phyloP scores from a whole-genome alignment of 23 tunicate species.

The Styela plicata region DNA sequence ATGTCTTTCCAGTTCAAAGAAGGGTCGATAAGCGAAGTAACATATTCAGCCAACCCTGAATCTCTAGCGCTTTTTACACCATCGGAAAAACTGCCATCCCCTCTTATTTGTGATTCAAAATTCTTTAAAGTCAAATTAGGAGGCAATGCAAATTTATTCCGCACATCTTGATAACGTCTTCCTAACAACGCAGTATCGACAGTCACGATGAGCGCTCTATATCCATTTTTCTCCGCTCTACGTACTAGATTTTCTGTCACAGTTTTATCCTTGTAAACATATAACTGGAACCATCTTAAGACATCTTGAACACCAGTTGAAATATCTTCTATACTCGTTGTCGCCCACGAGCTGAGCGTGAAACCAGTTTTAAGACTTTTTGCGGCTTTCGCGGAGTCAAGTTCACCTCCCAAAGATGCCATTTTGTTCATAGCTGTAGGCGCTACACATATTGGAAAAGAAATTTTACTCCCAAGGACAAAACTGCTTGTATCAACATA shows the following conservation, averaged over 20 bases:
- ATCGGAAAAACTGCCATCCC: not conserved
- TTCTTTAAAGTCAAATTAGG: slow-evolving; percentile 24
- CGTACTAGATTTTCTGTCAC: slow-evolving; percentile 35
- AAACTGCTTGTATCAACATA: slow-evolving; percentile 24
- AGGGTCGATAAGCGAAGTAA: slow-evolving; percentile 26
- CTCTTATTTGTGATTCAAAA: not conserved
- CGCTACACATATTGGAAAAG: slow-evolving; percentile 67
- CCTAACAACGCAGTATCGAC: slow-evolving; percentile 74
- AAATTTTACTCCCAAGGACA: slow-evolving; percentile 44
- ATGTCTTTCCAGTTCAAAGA: slow-evolving; percentile 55
- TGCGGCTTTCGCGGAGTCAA: slow-evolving; percentile 61
- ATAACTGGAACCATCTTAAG: slow-evolving; percentile 69
- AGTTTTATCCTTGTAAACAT: slow-evolving; percentile 58
- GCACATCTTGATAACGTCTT: slow-evolving; percentile 46
- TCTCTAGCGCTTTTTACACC: slow-evolving; percentile 2
- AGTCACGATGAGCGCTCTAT: slow-evolving; percentile 48
- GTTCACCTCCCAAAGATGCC: slow-evolving; percentile 55
- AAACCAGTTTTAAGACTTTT: slow-evolving; percentile 36
- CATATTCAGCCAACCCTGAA: slow-evolving; percentile 56
- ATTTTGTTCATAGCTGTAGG: slow-evolving; percentile 75
- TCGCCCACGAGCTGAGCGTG: slow-evolving; percentile 64
- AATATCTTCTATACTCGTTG: slow-evolving; percentile 57
- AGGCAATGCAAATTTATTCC: slow-evolving; percentile 63
- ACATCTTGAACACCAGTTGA: slow-evolving; percentile 27
- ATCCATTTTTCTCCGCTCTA: slow-evolving; percentile 66